Evolutionary conservation across 2,888 invertebrate genomes (phyloP).

Genomic region (Chorisops tibialis): DNA sequence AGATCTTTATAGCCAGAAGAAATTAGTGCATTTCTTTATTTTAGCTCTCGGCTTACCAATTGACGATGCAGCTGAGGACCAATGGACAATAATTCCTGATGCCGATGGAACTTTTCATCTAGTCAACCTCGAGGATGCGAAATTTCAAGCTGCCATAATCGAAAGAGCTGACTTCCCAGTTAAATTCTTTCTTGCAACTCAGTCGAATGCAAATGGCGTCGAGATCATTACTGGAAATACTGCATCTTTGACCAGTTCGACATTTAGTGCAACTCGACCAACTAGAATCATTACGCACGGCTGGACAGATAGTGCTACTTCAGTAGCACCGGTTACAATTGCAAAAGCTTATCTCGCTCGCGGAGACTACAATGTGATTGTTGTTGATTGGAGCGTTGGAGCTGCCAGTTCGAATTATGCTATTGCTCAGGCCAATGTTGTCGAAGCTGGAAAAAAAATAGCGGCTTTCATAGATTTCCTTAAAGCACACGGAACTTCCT

Average conservation of each 20-base stretch:
- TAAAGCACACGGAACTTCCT: constrained; percentile 52
- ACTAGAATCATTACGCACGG: constrained; percentile 50
- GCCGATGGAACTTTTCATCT: no score
- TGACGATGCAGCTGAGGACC: no score
- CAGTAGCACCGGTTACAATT: constrained; percentile 34
- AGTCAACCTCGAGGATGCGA: no score
- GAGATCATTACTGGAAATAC: constrained; percentile 10
- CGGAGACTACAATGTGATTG: constrained; percentile 56
- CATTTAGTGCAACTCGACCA: constrained; percentile 15
- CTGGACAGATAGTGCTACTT: constrained; percentile 55
- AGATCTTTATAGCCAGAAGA: no score
- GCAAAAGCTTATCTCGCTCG: constrained; percentile 53
- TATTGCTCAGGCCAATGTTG: constrained; percentile 52
- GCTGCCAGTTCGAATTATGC: constrained; percentile 58
- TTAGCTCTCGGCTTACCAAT: no score
- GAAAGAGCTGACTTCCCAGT: not conserved
- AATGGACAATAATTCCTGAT: no score
- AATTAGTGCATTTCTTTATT: no score
- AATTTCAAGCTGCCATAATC: no score
- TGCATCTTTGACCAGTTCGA: no score
- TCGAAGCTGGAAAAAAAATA: constrained; percentile 39
- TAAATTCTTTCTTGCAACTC: constrained; percentile 43
- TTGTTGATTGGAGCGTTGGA: constrained; percentile 57
- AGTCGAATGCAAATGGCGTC: constrained; percentile 31
- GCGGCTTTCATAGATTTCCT: constrained; percentile 46